These are phyloP conservation scores for Passerina amoena DNA, from an alignment of 2,113 vertebrate genomes.

Conservation along the genomic window DNA sequence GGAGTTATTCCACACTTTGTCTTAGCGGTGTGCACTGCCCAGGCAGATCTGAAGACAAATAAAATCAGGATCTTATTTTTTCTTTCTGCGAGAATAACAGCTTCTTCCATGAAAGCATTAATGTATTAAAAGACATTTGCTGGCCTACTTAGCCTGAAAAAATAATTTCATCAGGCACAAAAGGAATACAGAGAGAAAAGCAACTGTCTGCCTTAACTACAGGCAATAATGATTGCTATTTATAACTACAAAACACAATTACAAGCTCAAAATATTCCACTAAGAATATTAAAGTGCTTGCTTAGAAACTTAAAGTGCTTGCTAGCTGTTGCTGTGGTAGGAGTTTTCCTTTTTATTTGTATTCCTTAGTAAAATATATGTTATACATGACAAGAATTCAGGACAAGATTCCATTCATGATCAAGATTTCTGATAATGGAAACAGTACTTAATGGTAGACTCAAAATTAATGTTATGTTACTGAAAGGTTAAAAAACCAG, in stretches of 20 bases:
- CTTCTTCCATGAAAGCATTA: background rate
- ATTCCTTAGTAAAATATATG: background rate
- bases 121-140: background rate
- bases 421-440: background rate
- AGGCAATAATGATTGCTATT: background rate
- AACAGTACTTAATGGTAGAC: background rate
- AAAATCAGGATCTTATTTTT: fast-evolving
- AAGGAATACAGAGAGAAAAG: background rate
- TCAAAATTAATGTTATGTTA: background rate
- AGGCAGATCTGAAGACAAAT: background rate
- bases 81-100: background rate
- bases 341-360: background rate
- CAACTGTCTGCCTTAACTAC: background rate
- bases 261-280: background rate
- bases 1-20: background rate
- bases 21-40: background rate
- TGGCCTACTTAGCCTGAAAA: background rate
- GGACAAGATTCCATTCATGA: background rate
- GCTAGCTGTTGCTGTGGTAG: background rate
- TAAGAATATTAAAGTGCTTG: background rate
- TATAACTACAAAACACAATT: background rate
- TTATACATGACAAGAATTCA: background rate
- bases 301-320: background rate
- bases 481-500: background rate
- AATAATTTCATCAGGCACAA: background rate